Conservation (phyloP, 2,888 invertebrate genomes). For the Caenorhabditis doughertyi region DNA sequence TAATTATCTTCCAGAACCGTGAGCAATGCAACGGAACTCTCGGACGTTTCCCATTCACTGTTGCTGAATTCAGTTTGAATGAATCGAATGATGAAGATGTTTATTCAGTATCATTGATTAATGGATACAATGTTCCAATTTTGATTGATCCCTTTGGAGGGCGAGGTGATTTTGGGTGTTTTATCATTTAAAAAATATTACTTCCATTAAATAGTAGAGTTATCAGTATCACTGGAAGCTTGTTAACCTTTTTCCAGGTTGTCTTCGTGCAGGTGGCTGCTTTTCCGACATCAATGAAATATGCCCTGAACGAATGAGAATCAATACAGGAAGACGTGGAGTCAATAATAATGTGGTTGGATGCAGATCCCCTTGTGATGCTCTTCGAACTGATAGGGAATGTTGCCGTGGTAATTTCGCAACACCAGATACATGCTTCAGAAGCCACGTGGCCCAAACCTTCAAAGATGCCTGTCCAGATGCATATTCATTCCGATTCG, state of each 20-base stretch:
- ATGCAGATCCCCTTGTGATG: constrained; percentile 85
- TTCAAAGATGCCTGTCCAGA: constrained; percentile 85
- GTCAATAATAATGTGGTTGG: constrained; percentile 76
- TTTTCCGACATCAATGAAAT: constrained; percentile 53
- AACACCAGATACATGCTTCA: constrained; percentile 84
- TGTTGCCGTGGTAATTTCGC: constrained; percentile 84
- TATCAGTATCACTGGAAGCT: too few relatives aligned
- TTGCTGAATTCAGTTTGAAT: constrained; percentile 84
- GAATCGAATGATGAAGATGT: constrained; percentile 83
- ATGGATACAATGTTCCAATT: constrained; percentile 84
- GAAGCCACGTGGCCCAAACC: constrained; percentile 83
- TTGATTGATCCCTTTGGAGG: constrained; percentile 66
- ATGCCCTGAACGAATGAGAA: constrained; percentile 53
- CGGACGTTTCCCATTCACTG: constrained; percentile 84
- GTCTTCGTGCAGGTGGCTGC: constrained; percentile 66
- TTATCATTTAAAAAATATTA: neutral
- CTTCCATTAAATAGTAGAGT: too few relatives aligned
- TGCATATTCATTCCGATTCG: constrained; percentile 85
- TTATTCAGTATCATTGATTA: constrained; percentile 85
- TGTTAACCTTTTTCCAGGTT: constrained; percentile 42
- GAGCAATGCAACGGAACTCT: constrained; percentile 81
- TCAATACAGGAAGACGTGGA: constrained; percentile 2
- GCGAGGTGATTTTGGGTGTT: neutral
- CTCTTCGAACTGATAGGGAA: constrained; percentile 84
- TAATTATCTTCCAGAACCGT: constrained; percentile 36